Base-by-base conservation (phyloP, 1,140 invertebrate genomes). In the Cryptotermes secundus region DNA sequence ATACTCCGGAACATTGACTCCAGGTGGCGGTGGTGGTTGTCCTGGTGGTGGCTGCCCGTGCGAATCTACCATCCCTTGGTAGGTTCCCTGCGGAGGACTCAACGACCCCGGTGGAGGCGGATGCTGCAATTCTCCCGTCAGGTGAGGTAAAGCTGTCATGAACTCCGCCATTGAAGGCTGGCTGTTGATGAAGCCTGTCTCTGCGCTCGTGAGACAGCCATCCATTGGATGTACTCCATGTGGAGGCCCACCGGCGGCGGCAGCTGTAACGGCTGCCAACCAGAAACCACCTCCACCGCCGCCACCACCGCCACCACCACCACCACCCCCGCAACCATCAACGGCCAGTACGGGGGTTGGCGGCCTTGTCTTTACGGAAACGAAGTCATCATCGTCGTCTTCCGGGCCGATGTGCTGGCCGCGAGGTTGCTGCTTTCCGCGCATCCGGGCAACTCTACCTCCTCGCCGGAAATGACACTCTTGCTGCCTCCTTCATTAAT, bases 161-260 rank as follows among this genome's bases (percentile, higher is more conserved):
- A 97, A 97, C 89, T 98, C 97, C 24, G 96, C 96, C 95, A 98
- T 97, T 80, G 96, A 96, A 1, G 96, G 96, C 89, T 97, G 96
- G 88, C 95, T 97, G 90, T 96, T 97, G 88, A 98, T 97, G 91
- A 97, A 98, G 85, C 96, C 96, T 72, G 95, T 96, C 88, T 97
- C 96, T 85, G 93, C 92, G 86, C 91, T 83, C 86, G 86, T 88
- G 87, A 86, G 87, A 86, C 85, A 88, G 87, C 85, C 87, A 87
- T 83, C 87, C 86, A 87, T 87, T 86, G 89, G 88, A 87, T 86
- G 89, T 82, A 88, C 85, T 86, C 88, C 89, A 88, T 90, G 90
- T 89, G 90, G 89, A 87, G 90, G 88, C 87, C 88, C 88, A 86
- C 90, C 89, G 87, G 90, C 89, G 88, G 85, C 65, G 24, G 90